Percentiles rank a stretch among this genome's conserved stretches.
Evolutionary conservation across 2,888 invertebrate species (phyloP).

Genomic region (Peribatodes rhomboidaria): DNA sequence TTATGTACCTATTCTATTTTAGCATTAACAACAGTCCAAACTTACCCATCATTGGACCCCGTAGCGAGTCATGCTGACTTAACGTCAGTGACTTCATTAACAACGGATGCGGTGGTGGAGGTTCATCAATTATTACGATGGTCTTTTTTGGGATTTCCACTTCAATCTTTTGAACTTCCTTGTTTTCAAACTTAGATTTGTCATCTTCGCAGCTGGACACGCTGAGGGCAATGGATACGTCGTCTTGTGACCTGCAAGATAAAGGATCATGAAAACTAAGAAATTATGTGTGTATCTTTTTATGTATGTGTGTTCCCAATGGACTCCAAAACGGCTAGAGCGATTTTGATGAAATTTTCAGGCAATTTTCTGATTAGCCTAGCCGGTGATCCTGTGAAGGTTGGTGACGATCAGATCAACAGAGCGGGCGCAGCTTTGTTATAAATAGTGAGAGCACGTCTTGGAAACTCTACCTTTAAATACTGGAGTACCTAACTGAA

Average conservation of each 20-base stretch:
- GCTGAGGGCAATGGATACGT: slow-evolving; percentile 81
- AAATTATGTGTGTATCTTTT: no score
- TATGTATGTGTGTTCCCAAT: no score
- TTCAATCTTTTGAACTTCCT: slow-evolving; percentile 55
- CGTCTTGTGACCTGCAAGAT: slow-evolving; percentile 79
- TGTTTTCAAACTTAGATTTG: slow-evolving; percentile 74
- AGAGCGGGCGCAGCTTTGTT: no score
- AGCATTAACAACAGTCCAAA: neutral
- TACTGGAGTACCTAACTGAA: no score
- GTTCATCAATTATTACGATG: slow-evolving; percentile 77
- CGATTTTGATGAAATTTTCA: no score
- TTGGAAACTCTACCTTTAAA: no score
- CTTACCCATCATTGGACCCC: slow-evolving; percentile 81
- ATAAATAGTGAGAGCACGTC: no score
- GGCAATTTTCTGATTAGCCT: no score
- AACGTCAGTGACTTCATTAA: slow-evolving; percentile 82
- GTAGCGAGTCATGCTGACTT: slow-evolving; percentile 77
- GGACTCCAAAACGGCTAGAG: no score
- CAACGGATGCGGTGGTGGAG: slow-evolving; percentile 78
- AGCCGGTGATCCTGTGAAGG: no score
- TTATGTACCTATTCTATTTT: neutral
- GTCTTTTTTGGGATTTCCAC: slow-evolving; percentile 74
- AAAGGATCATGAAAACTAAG: neutral
- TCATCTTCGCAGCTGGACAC: slow-evolving; percentile 84
- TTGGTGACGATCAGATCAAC: no score